These are phyloP conservation scores for Malthinus seriepunctatus DNA, from an alignment of 2,888 invertebrate species.

Conservation along the genomic window DNA sequence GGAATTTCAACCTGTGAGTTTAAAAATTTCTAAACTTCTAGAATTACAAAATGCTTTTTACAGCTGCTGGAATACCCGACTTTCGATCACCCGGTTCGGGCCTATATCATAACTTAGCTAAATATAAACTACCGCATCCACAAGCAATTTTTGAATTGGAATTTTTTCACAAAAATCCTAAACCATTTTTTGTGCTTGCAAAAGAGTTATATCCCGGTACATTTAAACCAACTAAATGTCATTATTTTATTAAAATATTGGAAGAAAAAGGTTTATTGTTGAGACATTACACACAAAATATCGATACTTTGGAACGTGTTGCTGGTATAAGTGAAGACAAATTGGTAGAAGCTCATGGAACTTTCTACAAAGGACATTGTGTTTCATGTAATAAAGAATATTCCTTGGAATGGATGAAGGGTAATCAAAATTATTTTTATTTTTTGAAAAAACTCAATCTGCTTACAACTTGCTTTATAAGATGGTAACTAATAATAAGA, in stretches of 20 bases:
- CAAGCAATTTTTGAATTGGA: conserved; percentile 90
- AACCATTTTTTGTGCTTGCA: conserved; percentile 90
- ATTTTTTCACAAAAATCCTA: conserved; percentile 85
- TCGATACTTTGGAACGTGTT: conserved; percentile 88
- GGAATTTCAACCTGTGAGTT: conserved; percentile 93
- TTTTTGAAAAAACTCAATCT: neutral
- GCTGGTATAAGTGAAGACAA: conserved; percentile 84
- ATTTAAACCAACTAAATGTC: conserved; percentile 86
- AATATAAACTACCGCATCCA: conserved; percentile 89
- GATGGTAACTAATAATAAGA: no score
- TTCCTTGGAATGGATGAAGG: conserved; percentile 84
- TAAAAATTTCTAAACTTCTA: neutral
- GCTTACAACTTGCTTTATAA: no score
- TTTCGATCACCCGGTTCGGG: conserved; percentile 93
- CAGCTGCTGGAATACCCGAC: conserved; percentile 95
- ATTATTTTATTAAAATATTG: conserved; percentile 87
- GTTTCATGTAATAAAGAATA: conserved; percentile 74
- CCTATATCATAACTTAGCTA: conserved; percentile 86
- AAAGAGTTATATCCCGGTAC: conserved; percentile 87
- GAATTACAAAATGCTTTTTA: conserved; percentile 35
- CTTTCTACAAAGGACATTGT: conserved; percentile 88
- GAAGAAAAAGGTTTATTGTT: conserved; percentile 78
- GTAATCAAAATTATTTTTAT: conserved; percentile 50
- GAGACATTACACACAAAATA: conserved; percentile 87
- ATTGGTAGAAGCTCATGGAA: conserved; percentile 93